Conservation (phyloP, 2,113 vertebrate genomes). For the Pelvicachromis taeniatus region DNA sequence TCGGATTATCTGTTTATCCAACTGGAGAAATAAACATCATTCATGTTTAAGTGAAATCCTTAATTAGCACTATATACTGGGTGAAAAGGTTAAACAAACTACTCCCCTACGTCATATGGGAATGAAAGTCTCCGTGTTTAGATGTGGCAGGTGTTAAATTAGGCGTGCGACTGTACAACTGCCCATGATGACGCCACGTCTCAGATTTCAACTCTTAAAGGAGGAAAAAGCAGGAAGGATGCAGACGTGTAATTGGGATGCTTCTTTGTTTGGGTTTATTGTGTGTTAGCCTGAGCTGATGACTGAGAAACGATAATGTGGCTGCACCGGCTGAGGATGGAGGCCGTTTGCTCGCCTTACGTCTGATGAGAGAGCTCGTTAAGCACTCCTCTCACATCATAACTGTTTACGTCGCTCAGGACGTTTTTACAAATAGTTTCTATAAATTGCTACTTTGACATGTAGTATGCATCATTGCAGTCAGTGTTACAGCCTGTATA, state of each 20-base stretch:
- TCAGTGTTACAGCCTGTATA: rapidly evolving
- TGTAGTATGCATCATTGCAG: not conserved
- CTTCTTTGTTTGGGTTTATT: slow-evolving; percentile 13
- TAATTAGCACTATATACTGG: not conserved
- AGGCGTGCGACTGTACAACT: not conserved
- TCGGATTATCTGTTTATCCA: not conserved
- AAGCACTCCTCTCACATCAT: not conserved
- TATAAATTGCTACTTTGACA: not conserved
- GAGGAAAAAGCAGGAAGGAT: not conserved
- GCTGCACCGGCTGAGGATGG: not conserved
- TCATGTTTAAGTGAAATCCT: not conserved
- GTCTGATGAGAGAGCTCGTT: not conserved
- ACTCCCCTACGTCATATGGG: not conserved
- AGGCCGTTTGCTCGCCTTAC: not conserved
- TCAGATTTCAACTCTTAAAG: not conserved
- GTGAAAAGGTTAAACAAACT: not conserved
- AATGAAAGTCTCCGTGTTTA: not conserved
- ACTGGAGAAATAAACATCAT: not conserved
- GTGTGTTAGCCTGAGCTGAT: not conserved
- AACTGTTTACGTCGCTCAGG: not conserved
- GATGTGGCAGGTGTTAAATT: not conserved
- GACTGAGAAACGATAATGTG: not conserved
- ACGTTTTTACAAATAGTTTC: not conserved
- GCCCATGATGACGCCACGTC: not conserved
- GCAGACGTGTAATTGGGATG: not conserved